Evolutionary conservation across 2,888 invertebrate species (phyloP).

Genomic region (Ceriagrion tenellum): DNA sequence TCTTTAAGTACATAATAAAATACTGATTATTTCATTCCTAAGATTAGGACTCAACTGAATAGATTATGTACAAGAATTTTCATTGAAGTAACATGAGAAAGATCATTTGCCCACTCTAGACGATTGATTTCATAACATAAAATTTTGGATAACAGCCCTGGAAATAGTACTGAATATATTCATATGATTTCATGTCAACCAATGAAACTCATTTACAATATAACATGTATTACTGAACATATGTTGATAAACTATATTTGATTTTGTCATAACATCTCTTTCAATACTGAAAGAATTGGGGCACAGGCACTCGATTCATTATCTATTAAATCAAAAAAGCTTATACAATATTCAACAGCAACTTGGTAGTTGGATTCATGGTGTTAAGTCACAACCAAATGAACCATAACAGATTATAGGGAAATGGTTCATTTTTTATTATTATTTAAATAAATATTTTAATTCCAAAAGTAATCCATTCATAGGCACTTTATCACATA

Average conservation of each 20-base stretch:
- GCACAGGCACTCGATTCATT: constrained; percentile 55
- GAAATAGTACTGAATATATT: constrained; percentile 2
- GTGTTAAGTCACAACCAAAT: constrained; percentile 40
- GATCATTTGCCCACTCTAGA: constrained; percentile 31
- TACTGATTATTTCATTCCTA: constrained; percentile 53
- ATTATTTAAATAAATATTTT: background rate
- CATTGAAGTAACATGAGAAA: constrained; percentile 35
- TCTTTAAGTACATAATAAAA: constrained; percentile 62
- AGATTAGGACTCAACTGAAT: background rate
- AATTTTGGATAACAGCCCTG: constrained; percentile 4
- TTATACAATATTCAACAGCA: constrained; percentile 50
- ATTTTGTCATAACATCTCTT: constrained; percentile 48
- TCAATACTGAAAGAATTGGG: constrained; percentile 62
- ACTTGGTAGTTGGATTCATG: background rate
- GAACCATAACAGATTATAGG: background rate
- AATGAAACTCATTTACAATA: constrained; percentile 25
- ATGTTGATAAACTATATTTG: constrained; percentile 59
- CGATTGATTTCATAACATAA: constrained; percentile 20
- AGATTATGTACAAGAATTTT: constrained; percentile 30
- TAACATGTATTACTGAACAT: constrained; percentile 49
- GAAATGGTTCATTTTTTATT: background rate
- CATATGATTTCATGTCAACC: constrained; percentile 8
- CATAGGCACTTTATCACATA: constrained; percentile 59
- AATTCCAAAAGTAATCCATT: constrained; percentile 17
- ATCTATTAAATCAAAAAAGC: constrained; percentile 57